These are phyloP conservation scores for Smittia sp. DNA, from an alignment of 2,888 invertebrate genomes.

Conservation along the genomic window DNA sequence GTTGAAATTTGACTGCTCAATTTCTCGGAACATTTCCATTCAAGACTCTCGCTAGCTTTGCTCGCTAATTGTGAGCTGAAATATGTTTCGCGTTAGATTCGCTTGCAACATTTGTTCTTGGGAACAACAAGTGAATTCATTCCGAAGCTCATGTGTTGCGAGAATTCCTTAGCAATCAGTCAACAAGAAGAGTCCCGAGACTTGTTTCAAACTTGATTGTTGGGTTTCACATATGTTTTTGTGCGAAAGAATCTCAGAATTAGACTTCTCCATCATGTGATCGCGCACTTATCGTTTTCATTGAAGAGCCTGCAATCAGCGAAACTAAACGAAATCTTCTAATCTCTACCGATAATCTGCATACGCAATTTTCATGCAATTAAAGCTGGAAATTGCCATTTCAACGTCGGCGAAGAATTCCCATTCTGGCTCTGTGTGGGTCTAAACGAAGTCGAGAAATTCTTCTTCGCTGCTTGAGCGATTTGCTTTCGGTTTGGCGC, in stretches of 20 bases:
- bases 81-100: too few species aligned
- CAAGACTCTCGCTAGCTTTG: too few species aligned
- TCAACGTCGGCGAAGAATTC: background rate
- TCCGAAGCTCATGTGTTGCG: background rate
- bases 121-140: constrained; percentile 1
- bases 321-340: background rate
- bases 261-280: background rate
- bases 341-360: background rate
- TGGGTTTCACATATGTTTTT: background rate
- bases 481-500: constrained; percentile 26
- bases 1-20: too few species aligned
- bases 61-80: too few species aligned
- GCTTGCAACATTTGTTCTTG: background rate
- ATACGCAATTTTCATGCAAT: background rate
- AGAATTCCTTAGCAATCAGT: background rate
- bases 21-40: too few species aligned
- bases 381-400: background rate
- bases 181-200: constrained; percentile 8
- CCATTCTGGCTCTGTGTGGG: background rate
- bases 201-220: background rate
- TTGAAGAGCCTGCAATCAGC: background rate
- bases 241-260: background rate
- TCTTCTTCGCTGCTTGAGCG: background rate
- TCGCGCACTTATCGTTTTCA: background rate
- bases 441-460: background rate